Base-by-base conservation (phyloP, 1,140 invertebrate species). In the Listronotus oregonensis region DNA sequence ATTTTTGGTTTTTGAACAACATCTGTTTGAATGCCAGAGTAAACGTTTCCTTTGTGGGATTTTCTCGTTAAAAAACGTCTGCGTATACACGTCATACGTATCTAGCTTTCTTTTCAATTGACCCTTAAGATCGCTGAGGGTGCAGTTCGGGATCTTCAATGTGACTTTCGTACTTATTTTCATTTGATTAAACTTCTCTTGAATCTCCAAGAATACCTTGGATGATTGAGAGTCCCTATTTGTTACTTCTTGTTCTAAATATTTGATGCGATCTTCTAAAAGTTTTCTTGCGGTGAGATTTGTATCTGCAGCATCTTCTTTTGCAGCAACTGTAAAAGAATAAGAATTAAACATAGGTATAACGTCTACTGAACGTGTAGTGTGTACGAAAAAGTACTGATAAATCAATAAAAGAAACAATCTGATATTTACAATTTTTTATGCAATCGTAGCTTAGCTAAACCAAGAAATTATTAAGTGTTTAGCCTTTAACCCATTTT, bases 131-230 rank as follows among this genome's bases (percentile, higher is more conserved):
- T 78, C 76, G 34, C 70, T 75, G 8, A 89, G 80, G n/a, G 68
- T 88, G 85, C 12, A 85, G 80, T 74, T 91, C 89, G 0, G 92
- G 78, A 52, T 91, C 89, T 27, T 84, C 83, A 39, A 92, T 89
- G 68, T 90, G 88, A 18, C 80, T 84, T 56, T 89, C 85, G 70
- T 92, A 91, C 71, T 90, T 91, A 50, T 84, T 81, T 89, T 89
- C 81, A 90, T 87, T 43, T 89, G 85, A n/a, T 84, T 83, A 72
- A 91, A 89, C 66, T 89, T 88, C 34, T 86, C 86, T 75, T 90
- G 89, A 6, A 91, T 81, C 21, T 89, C 88, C 7, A 84, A 69
- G 18, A 91, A 73, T n/a, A 89, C 86, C 63, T 85, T 82, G 49
- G 89, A 86, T n/a, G 86, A 85, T 71, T 87, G 84, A 15, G 83